phyloP scores from a whole-genome alignment of 2,888 invertebrate species.

The Lottia scabra region DNA sequence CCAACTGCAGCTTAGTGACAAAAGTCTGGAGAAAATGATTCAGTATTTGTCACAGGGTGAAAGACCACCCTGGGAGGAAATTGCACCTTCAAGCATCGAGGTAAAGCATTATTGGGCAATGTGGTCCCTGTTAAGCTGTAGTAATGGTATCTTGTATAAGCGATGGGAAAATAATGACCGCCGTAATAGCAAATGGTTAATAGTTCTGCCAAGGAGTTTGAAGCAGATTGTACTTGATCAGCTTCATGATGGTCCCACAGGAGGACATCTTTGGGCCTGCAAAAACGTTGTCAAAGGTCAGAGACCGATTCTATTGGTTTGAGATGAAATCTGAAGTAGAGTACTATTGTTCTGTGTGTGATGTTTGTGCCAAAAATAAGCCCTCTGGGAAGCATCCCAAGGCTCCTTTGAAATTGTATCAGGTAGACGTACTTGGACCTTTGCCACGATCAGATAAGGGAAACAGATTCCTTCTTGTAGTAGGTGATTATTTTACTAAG shows the following conservation, averaged over 20 bases:
- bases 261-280: not conserved
- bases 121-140: not conserved
- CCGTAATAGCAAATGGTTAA: not conserved
- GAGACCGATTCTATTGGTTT: not conserved
- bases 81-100: not conserved
- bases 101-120: not conserved
- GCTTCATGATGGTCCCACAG: not conserved
- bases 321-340: not conserved
- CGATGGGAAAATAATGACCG: not conserved
- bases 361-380: too few relatives aligned
- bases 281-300: not conserved
- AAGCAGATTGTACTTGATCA: not conserved
- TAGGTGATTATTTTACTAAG: slow-evolving; percentile 8
- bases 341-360: not conserved
- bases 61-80: not conserved
- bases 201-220: not conserved
- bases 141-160: not conserved
- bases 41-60: not conserved
- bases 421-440: slow-evolving; percentile 6
- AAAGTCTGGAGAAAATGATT: not conserved
- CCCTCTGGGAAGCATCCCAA: too few relatives aligned
- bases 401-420: slow-evolving; percentile 1
- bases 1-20: not conserved
- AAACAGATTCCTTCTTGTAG: slow-evolving; percentile 1
- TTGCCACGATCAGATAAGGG: not conserved